These are phyloP conservation scores for Zygothrica quintamaculata DNA, from an alignment of 2,888 invertebrate species.

Conservation along the genomic window DNA sequence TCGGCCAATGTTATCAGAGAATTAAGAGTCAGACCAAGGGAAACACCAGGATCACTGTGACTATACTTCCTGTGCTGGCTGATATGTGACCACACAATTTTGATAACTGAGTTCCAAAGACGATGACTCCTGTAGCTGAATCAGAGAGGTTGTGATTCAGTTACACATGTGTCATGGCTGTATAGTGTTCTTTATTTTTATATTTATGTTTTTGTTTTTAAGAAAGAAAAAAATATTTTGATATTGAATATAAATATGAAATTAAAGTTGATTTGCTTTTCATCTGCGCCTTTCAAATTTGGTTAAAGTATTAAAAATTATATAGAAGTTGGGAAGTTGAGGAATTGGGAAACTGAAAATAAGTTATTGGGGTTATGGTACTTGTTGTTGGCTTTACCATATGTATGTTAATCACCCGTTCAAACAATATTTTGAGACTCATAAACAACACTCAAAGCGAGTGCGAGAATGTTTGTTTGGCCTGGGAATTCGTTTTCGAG, in stretches of 20 bases:
- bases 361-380: conserved; percentile 29
- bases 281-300: too few species aligned
- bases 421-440: conserved; percentile 60
- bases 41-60: conserved; percentile 26
- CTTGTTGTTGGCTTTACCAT: conserved; percentile 44
- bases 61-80: conserved; percentile 37
- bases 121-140: conserved; percentile 43
- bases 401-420: conserved; percentile 76
- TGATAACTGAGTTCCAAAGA: conserved; percentile 34
- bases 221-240: conserved; percentile 1
- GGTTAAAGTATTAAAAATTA: conserved; percentile 13
- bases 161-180: conserved; percentile 13
- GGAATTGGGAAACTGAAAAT: conserved; percentile 18
- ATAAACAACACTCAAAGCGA: conserved; percentile 54
- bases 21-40: conserved; percentile 3
- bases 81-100: conserved; percentile 30
- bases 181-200: conserved; percentile 1
- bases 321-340: conserved; percentile 7
- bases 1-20: conserved; percentile 43
- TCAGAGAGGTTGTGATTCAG: conserved; percentile 35
- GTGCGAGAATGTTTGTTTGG: conserved; percentile 2
- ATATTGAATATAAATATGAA: conserved; percentile 3
- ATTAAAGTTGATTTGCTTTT: not conserved
- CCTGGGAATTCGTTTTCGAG: conserved; percentile 60
- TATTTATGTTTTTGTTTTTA: not conserved